Evolutionary conservation across 2,888 invertebrate species (phyloP).

Genomic region (Cerastis leucographa): DNA sequence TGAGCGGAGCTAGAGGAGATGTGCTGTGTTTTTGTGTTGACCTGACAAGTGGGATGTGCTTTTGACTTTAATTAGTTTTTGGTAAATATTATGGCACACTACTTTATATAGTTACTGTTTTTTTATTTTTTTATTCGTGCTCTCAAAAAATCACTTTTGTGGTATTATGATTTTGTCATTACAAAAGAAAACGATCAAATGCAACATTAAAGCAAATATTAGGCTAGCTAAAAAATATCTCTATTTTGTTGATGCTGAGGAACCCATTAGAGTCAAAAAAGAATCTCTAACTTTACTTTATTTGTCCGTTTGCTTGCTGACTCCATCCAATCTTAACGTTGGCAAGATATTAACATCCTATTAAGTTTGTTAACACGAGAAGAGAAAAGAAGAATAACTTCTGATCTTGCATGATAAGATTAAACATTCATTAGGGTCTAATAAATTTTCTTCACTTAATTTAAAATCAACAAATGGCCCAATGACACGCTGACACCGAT

Average conservation of each 20-base stretch:
- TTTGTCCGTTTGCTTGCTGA: not conserved
- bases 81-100: not conserved
- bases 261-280: not conserved
- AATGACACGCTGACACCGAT: conserved; percentile 3
- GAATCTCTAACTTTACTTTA: not conserved
- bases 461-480: not conserved
- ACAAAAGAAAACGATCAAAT: not conserved
- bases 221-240: not conserved
- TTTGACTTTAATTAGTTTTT: conserved; percentile 24
- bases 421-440: not conserved
- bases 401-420: not conserved
- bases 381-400: not conserved
- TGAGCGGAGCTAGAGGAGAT: conserved; percentile 24
- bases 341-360: not conserved
- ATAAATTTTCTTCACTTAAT: not conserved
- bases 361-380: not conserved
- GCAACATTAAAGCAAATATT: not conserved
- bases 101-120: not conserved
- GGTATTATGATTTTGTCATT: not conserved
- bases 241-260: not conserved
- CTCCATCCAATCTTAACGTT: too few species aligned
- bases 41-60: conserved; percentile 6
- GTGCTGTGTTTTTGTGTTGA: conserved; percentile 28
- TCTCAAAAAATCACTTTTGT: not conserved
- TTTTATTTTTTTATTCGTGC: not conserved